These are phyloP conservation scores for Platynereis dumerilii DNA, from an alignment of 2,888 invertebrate genomes.

Conservation along the genomic window DNA sequence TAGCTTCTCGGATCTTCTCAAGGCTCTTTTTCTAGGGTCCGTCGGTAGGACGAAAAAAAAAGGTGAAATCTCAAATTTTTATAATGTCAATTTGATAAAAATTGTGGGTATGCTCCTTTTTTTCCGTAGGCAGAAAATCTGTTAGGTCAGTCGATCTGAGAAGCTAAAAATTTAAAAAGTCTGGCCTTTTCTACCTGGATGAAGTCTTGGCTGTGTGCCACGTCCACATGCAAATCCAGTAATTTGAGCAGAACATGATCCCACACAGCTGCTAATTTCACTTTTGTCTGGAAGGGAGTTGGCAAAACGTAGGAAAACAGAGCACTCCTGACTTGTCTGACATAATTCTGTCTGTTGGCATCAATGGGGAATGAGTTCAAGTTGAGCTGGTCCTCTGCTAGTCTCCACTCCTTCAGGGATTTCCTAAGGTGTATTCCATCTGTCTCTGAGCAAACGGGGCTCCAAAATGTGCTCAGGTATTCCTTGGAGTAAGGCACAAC, in stretches of 20 bases:
- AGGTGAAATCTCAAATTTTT: too few species aligned
- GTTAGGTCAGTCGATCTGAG: too few species aligned
- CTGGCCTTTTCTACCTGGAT: too few species aligned
- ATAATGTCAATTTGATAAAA: too few species aligned
- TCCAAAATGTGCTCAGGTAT: background rate
- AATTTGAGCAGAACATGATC: conserved; percentile 41
- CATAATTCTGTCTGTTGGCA: conserved; percentile 45
- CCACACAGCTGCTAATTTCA: conserved; percentile 43
- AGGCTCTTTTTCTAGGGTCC: too few species aligned
- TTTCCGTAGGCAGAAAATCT: too few species aligned
- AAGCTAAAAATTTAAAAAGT: too few species aligned
- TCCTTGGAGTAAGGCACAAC: conserved; percentile 2
- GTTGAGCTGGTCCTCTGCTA: conserved; percentile 27
- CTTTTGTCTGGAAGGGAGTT: conserved; percentile 39
- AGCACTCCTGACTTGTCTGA: conserved; percentile 71
- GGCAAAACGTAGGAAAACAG: conserved; percentile 51
- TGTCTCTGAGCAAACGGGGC: background rate
- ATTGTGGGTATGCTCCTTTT: too few species aligned
- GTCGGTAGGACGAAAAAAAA: too few species aligned
- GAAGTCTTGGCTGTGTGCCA: conserved; percentile 37
- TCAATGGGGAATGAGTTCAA: conserved; percentile 46
- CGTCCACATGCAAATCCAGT: conserved; percentile 42
- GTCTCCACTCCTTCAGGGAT: conserved; percentile 1
- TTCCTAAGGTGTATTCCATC: background rate
- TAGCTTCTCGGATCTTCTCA: too few species aligned